phyloP scores from a whole-genome alignment of 2,888 invertebrate genomes.

The Drosophila multiciliata region DNA sequence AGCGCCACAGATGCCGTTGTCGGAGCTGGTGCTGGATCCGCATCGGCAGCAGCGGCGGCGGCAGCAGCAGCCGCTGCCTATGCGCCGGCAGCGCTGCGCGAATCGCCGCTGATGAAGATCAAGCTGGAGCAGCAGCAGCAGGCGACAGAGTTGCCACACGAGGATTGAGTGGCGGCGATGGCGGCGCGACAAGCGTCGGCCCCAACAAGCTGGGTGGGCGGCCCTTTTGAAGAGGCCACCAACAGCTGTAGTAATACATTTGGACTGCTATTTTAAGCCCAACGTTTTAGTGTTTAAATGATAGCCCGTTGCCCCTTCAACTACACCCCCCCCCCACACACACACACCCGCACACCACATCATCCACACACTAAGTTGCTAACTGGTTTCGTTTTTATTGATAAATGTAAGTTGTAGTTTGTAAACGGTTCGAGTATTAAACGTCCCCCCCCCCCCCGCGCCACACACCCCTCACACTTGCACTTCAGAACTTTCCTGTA shows the following conservation, averaged over 20 bases:
- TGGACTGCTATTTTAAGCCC: constrained; percentile 84
- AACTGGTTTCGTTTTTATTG: constrained; percentile 58
- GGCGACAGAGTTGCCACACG: constrained; percentile 82
- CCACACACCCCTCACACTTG: constrained; percentile 38
- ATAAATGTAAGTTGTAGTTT: constrained; percentile 60
- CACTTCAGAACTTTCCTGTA: constrained; percentile 77
- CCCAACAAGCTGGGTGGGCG: constrained; percentile 33
- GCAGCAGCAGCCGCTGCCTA: constrained; percentile 70
- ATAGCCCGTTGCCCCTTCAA: background rate
- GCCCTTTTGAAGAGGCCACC: constrained; percentile 60
- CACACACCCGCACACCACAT: background rate
- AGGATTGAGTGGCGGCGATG: constrained; percentile 76
- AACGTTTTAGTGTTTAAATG: constrained; percentile 74
- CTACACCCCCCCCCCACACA: constrained; percentile 33
- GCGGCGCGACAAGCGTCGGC: constrained; percentile 9
- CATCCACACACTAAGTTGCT: constrained; percentile 30
- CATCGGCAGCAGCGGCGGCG: constrained; percentile 69
- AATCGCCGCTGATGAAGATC: constrained; percentile 83
- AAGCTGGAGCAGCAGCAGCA: constrained; percentile 83
- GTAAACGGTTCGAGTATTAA: constrained; percentile 67
- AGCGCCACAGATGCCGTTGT: constrained; percentile 67
- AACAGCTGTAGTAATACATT: constrained; percentile 49
- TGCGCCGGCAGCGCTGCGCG: constrained; percentile 67
- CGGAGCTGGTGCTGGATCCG: constrained; percentile 55
- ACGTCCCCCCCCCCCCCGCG: constrained; percentile 15